Evolutionary conservation across 2,888 invertebrate genomes (phyloP), one percentile per base, ranked within the genome.

Genomic region (Mechanitis mazaeus): DNA sequence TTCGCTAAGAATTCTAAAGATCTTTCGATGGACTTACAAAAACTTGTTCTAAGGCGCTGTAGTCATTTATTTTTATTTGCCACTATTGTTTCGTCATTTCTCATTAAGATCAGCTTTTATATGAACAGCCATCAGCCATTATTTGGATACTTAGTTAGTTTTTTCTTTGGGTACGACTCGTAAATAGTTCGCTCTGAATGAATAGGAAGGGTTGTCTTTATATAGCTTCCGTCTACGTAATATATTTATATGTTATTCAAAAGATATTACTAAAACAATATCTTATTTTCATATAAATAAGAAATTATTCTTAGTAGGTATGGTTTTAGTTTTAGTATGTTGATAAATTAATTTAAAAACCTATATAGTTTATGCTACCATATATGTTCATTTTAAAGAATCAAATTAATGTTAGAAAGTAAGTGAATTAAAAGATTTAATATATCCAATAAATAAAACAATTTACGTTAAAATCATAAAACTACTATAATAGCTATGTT

Each of bases 1-100:
- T 85, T 80, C 81, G 53, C 72, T 76, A 74, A 75, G 78, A 84
- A 84, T 83, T 87, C 82, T 85, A 87, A 87, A 87, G 87, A 85
- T 83, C 85, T 85, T 85, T 84, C 84, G 83, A 87, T 87, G 87
- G 84, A 86, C 85, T 86, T 82, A 81, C 84, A 86, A 85, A 85
- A 87, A 87, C 84, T 87, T 87, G 81, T 83, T 82, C 82, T 77
- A 74, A 78, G 81, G 77, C 77, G 72, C 76, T 79, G 71, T 76
- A 81, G 80, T 84, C 84, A 78, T 87, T 87, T 87, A 84, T 86
- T 87, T 86, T 86, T 87, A 85, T 84, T 78, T 80, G 68, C 73
- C 76, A 80, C 84, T 84, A 87, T 87, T 87, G 87, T 87, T 86
- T 86, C 85, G 83, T 77, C 81, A 83, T 84, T 82, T 82, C 83